Evolutionary conservation across 2,888 invertebrate species (phyloP).

Genomic region (Ornithoptera alexandrae): DNA sequence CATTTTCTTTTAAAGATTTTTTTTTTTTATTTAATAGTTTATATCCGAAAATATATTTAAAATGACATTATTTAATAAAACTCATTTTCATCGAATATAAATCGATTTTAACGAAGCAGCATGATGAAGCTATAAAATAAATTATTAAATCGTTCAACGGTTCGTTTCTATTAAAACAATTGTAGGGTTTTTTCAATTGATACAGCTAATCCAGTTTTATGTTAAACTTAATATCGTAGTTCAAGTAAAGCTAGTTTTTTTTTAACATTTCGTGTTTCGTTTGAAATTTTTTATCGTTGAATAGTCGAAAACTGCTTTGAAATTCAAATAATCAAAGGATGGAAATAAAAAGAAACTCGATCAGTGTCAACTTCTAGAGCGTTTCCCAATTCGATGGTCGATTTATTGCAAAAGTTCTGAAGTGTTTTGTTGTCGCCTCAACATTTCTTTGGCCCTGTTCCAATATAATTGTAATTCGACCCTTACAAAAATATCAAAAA

Average conservation of each 20-base stretch:
- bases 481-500: conserved; percentile 3
- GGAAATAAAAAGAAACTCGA: conserved; percentile 21
- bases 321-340: conserved; percentile 7
- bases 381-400: conserved; percentile 20
- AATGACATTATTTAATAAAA: too few relatives aligned
- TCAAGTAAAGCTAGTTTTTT: not conserved
- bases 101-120: too few relatives aligned
- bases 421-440: conserved; percentile 28
- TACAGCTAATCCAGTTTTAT: too few relatives aligned
- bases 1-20: too few relatives aligned
- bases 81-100: too few relatives aligned
- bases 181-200: too few relatives aligned
- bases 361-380: conserved; percentile 21
- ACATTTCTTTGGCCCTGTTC: conserved; percentile 23
- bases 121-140: too few relatives aligned
- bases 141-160: too few relatives aligned
- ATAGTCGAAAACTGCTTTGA: not conserved
- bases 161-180: too few relatives aligned
- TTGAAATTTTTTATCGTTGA: not conserved
- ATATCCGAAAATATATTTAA: too few relatives aligned
- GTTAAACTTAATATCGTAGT: too few relatives aligned
- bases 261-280: not conserved
- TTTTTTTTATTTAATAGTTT: too few relatives aligned
- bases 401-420: conserved; percentile 27
- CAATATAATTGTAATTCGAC: conserved; percentile 21